phyloP scores from a whole-genome alignment of 2,797 vertebrate genomes.

The Parauchenoglanis punctatus region DNA sequence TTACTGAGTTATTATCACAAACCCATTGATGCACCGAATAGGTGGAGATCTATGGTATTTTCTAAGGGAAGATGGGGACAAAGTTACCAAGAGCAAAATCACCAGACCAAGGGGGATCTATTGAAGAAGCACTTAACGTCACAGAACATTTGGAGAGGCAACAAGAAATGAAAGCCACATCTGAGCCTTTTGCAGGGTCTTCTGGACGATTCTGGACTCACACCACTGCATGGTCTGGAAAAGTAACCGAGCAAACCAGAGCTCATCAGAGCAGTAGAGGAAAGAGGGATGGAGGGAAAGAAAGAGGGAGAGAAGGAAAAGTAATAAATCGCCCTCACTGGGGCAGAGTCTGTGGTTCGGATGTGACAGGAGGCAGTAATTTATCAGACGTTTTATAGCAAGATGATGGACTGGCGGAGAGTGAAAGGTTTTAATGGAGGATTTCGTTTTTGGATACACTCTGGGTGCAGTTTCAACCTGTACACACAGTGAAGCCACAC shows the following conservation, averaged over 20 bases:
- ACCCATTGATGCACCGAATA: neutral
- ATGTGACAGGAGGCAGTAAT: conserved; percentile 55
- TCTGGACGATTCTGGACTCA: conserved; percentile 46
- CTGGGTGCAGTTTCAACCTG: conserved; percentile 55
- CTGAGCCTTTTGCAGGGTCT: conserved; percentile 52
- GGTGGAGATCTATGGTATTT: neutral
- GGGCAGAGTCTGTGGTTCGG: conserved; percentile 52
- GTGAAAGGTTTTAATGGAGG: conserved; percentile 50
- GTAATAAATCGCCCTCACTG: conserved; percentile 54
- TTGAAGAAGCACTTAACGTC: conserved; percentile 45
- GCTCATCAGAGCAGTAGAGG: conserved; percentile 47
- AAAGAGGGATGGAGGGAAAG: conserved; percentile 38
- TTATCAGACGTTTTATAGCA: conserved; percentile 58
- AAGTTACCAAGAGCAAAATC: conserved; percentile 41
- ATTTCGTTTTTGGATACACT: conserved; percentile 42
- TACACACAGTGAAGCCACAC: conserved; percentile 37
- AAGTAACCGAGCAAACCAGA: conserved; percentile 48
- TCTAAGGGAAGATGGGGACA: conserved; percentile 14
- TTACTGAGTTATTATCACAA: neutral
- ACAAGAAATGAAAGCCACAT: conserved; percentile 59
- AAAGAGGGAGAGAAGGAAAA: conserved; percentile 46
- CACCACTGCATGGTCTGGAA: conserved; percentile 54
- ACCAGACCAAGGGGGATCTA: conserved; percentile 43
- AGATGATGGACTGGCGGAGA: conserved; percentile 55
- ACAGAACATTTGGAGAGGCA: conserved; percentile 54